A percentile compares a stretch with the other conserved stretches of the same genome.
These are phyloP conservation scores for Peromyscus leucopus DNA, from an alignment of 2,113 vertebrate species.

Conservation along the genomic window DNA sequence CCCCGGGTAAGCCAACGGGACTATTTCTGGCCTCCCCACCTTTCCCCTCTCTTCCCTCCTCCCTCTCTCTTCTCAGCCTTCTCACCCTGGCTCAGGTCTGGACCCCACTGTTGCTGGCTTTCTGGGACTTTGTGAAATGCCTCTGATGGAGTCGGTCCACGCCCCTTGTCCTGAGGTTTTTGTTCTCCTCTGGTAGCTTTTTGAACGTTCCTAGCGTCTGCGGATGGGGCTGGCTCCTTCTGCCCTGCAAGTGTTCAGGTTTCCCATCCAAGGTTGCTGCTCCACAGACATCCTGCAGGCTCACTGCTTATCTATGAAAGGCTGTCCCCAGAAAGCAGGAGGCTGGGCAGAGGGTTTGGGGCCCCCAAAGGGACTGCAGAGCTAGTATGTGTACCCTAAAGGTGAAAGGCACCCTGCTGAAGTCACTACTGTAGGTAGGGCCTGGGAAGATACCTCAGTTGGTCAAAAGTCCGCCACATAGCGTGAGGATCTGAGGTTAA, in stretches of 20 bases:
- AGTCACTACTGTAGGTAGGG: not conserved
- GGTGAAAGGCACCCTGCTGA: not conserved
- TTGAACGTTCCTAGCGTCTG: not conserved
- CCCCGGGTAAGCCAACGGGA: not conserved
- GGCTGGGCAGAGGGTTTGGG: no score
- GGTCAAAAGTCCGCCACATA: not conserved
- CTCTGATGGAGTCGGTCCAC: not conserved
- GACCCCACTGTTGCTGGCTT: not conserved
- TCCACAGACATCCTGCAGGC: not conserved
- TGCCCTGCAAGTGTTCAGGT: not conserved
- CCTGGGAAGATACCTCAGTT: not conserved
- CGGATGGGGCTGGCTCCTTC: not conserved
- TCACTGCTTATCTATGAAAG: fast-evolving
- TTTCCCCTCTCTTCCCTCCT: not conserved
- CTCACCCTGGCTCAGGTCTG: not conserved
- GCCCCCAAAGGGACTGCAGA: not conserved
- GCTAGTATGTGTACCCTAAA: no score
- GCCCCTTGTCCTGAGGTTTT: not conserved
- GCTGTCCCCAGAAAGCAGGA: not conserved
- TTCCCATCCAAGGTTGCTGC: not conserved
- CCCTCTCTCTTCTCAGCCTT: not conserved
- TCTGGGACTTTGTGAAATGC: not conserved
- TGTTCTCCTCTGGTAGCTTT: not conserved
- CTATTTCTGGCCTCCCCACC: not conserved
- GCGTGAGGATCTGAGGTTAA: not conserved